Evolutionary conservation across 2,888 invertebrate genomes (phyloP).

Genomic region (Pandemis cinnamomeana): DNA sequence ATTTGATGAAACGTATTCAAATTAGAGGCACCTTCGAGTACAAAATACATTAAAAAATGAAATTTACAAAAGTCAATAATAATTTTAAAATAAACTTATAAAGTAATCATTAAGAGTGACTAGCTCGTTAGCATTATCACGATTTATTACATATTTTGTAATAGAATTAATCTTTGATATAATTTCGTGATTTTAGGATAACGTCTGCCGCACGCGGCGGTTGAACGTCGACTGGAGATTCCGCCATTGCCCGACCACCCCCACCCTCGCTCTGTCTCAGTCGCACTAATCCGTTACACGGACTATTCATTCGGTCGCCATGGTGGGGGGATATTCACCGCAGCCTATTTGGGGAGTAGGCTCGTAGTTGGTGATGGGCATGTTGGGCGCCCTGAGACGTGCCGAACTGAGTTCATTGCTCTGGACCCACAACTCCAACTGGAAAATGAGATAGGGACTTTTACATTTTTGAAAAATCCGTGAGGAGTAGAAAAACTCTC

Average conservation of each 20-base stretch:
- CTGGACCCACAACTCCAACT: constrained; percentile 82
- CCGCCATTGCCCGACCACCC: constrained; percentile 58
- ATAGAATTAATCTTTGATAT: not conserved
- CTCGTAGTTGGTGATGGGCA: constrained; percentile 55
- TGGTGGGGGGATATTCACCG: constrained; percentile 66
- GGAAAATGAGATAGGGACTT: constrained; percentile 48
- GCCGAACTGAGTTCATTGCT: constrained; percentile 81
- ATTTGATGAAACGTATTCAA: constrained; percentile 25
- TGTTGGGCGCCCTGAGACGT: constrained; percentile 63
- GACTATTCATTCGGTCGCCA: constrained; percentile 64
- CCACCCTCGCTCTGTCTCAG: constrained; percentile 56
- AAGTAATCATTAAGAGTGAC: not conserved
- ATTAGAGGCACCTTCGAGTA: constrained; percentile 48
- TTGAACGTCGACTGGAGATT: constrained; percentile 47
- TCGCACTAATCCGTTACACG: constrained; percentile 53
- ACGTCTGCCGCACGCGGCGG: constrained; percentile 51
- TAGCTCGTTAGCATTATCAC: not conserved
- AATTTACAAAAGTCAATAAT: constrained; percentile 15
- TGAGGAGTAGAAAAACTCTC: too few relatives aligned
- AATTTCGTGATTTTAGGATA: constrained; percentile 35
- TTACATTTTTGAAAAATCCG: not conserved
- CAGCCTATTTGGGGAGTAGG: constrained; percentile 60
- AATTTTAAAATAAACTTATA: constrained; percentile 11
- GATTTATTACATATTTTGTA: not conserved
- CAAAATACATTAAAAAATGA: constrained; percentile 22